phyloP scores from a whole-genome alignment of 2,888 invertebrate species.

The Graphium colonna region DNA sequence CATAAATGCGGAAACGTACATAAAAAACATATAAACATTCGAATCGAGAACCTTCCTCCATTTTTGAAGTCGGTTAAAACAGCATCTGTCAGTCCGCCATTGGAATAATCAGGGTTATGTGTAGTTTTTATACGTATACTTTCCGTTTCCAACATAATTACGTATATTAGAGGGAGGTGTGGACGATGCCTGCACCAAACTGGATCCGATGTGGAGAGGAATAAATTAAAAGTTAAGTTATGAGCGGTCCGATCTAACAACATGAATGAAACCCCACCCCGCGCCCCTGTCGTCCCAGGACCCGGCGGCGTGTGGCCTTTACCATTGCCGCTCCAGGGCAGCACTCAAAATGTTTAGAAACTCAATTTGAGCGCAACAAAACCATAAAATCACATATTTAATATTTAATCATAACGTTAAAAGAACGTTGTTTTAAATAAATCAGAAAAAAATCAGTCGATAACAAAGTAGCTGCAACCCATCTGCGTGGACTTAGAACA shows the following conservation, averaged over 20 bases:
- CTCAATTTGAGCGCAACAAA: too few species aligned
- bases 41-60: too few species aligned
- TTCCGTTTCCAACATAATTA: slow-evolving; percentile 45
- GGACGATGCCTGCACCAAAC: slow-evolving; percentile 56
- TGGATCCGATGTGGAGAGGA: slow-evolving; percentile 60
- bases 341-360: slow-evolving; percentile 37
- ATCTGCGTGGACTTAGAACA: too few species aligned
- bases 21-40: too few species aligned
- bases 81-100: background rate
- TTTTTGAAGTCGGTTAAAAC: slow-evolving; percentile 14
- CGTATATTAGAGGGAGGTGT: slow-evolving; percentile 47
- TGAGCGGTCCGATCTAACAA: slow-evolving; percentile 77
- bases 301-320: slow-evolving; percentile 66
- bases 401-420: too few species aligned
- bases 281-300: slow-evolving; percentile 37
- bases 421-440: too few species aligned
- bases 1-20: too few species aligned
- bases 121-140: slow-evolving; percentile 26
- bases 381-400: too few species aligned
- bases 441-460: too few species aligned
- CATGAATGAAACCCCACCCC: slow-evolving; percentile 75
- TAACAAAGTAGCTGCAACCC: too few species aligned
- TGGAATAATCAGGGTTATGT: slow-evolving; percentile 3
- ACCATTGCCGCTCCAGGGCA: slow-evolving; percentile 55
- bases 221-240: slow-evolving; percentile 79